Base-by-base conservation (phyloP, 2,888 invertebrate genomes). In the Drosophila pseudotalamancana region DNA sequence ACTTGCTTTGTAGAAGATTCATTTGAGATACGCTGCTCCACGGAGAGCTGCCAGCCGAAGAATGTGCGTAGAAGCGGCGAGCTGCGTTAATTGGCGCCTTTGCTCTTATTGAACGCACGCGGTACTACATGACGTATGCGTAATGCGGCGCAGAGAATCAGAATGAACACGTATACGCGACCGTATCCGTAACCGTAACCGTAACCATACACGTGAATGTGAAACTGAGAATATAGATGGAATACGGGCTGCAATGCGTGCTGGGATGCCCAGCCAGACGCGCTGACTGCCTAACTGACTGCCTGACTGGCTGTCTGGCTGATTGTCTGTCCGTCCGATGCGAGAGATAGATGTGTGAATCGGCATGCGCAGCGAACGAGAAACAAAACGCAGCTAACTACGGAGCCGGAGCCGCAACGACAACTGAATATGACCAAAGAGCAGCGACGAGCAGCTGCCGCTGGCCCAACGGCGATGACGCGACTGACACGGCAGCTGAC, bases 1-100 rank as follows among this genome's bases (percentile, higher is more conserved):
- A 83, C 83, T 83, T 83, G 83, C 83, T 83, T 87, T 83, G 83
- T 67, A 83, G 61, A 50, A 83, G 79, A 83, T 83, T 83, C 83
- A 83, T 83, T 27, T 37, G 31, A 21, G n/a, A 32, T 14, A 11
- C 46, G 32, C 18, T 66, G 40, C 40, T 59, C 37, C 31, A 35
- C 39, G 21, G 76, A 55, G 54, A 53, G 35, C 53, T 40, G 56
- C 55, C 37, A 66, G 51, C 48, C 49, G 11, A 72, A 54, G 50
- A 54, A 72, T 70, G 51, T 53, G 77, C 51, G 48, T 49, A 31
- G 45, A 32, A 21, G 35, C 39, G 43, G 35, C n/a, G 19, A 14
- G 3, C 29, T 27, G 34, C 27, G 25, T 56, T 48, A 53, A 65
- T 71, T 75, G 53, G 56, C 53, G 56, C 29, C 49, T 53, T 66